Base-by-base conservation (phyloP, 2,888 invertebrate species). In the Drosophila aldrichi region DNA sequence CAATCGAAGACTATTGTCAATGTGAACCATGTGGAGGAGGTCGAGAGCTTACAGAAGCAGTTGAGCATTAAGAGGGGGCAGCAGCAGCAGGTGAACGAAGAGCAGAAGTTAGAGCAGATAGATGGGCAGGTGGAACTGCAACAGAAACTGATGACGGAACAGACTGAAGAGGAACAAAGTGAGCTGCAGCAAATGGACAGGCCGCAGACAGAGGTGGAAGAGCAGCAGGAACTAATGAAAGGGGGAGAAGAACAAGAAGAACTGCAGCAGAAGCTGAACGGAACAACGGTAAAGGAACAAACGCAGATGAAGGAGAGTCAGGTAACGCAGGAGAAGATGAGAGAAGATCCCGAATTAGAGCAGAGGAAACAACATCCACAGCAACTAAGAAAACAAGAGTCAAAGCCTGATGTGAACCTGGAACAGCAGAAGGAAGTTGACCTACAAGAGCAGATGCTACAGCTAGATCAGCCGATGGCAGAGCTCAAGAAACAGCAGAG, bases 21-120 rank as follows among this genome's bases (percentile, higher is more conserved):
- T 40, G 65, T 20, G 38, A 29, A 46, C 46, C 38, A 69, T 41
- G n/a, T 44, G 49, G 14, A 36, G 49, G 14, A 36, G 34, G 25
- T 8, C 14, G 54, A 41, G 29, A 18, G 18, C 2, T 10, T 10
- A 36, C 16, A 52, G 36, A 36, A 16, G 16, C 36, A 36, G 5
- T 8, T 20, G 32, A 32, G 10, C 0, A 20, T 4, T 20, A 4
- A 14, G 32, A 2, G 18, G 32, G 32, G 0, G 51, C 51, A 52
- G 29, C 2, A 25, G 8, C 36, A 36, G 14, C 44, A 46, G 16
- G 9, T 25, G 29, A 12, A 29, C 9, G 3, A 4, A 9, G 40
- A 40, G 40, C 40, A 40, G 40, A n/a, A 40, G 16, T 48, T 48
- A 1, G 29, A 6, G 32, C 32, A 49, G 32, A n/a, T 18, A 16